Evolutionary conservation across 2,113 vertebrate species (phyloP).

Genomic region (Ifrita kowaldi): DNA sequence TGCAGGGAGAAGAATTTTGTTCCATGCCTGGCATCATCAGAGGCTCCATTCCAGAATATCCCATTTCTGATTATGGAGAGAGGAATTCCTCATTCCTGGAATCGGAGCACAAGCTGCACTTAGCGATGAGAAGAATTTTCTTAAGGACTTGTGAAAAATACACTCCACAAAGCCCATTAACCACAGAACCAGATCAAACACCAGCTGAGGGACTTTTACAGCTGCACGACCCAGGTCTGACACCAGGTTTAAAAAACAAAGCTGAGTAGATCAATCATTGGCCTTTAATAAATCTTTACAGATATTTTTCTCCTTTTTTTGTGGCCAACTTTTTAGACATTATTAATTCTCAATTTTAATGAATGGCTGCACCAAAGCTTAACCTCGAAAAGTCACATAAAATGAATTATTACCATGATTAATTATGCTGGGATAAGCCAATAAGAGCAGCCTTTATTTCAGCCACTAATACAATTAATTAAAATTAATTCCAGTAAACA

Average conservation of each 20-base stretch:
- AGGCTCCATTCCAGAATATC: not conserved
- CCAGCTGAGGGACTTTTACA: not conserved
- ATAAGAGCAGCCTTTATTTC: slow-evolving; percentile 19
- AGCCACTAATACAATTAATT: slow-evolving; percentile 32
- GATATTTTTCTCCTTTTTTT: not conserved
- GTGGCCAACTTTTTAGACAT: slow-evolving; percentile 13
- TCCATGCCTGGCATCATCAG: rapidly evolving
- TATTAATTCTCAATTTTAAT: slow-evolving; percentile 58
- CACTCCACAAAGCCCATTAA: not conserved
- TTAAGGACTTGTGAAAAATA: not conserved
- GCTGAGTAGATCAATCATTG: slow-evolving; percentile 5
- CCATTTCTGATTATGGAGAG: not conserved
- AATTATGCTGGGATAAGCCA: slow-evolving; percentile 44
- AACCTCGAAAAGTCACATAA: slow-evolving; percentile 18
- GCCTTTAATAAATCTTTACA: slow-evolving; percentile 39
- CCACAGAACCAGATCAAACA: not conserved
- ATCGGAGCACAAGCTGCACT: not conserved
- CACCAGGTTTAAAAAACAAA: slow-evolving; percentile 32
- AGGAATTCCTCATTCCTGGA: not conserved
- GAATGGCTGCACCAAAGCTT: slow-evolving; percentile 23
- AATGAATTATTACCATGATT: slow-evolving; percentile 54
- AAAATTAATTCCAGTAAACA: slow-evolving; percentile 29
- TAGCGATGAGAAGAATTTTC: not conserved
- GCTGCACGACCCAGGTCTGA: not conserved
- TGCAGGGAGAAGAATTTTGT: not conserved